Evolutionary conservation across 2,113 vertebrate genomes (phyloP), one percentile per base, ranked within the genome.

Genomic region (Monopterus albus): DNA sequence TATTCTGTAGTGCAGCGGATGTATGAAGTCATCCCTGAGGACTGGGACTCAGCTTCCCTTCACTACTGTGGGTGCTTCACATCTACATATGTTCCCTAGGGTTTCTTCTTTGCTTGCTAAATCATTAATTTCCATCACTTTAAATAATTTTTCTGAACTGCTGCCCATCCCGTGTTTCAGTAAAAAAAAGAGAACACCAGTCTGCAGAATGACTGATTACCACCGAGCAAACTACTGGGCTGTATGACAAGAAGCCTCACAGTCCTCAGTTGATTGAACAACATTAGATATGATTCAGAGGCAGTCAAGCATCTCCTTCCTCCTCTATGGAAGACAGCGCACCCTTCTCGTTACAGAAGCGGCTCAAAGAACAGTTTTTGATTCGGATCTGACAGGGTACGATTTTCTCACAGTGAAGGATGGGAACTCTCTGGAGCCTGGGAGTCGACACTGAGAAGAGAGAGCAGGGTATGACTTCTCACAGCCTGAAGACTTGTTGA

Each of bases 401-500:
- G 14, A 23, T 74, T 83, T 65, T 73, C 68, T 68, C 70, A 38
- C 47, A 8, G 47, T 62, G 68, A 68, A 61, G 21, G 57, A 68
- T 71, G 7, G 14, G 53, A 53, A 42, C 15, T 35, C 42, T 59
- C 9, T 35, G 38, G 59, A 81, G 21, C 49, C 45, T 8, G 7
- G 20, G 60, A 70, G 53, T 56, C 18, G 63, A 79, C 39, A n/a
- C 29, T 42, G 20, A 52, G 72, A 56, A 58, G 52, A 72, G 50
- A 39, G 21, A 52, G 7, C 46, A 17, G 50, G 23, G 39, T 43
- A 11, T 45, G 33, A 45, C 56, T 74, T 74, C 46, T 76, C n/a
- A 21, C 50, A 58, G 77, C 68, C 69, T 79, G 72, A 68, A 74
- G 78, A 79, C 31, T 1, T 79, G 72, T 83, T 86, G 45, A 65